Percentiles rank a stretch among this genome's conserved stretches.
Evolutionary conservation across 35 echinoderm and acorn worm species (phyloP).

Genomic region (Ptychodera flava): DNA sequence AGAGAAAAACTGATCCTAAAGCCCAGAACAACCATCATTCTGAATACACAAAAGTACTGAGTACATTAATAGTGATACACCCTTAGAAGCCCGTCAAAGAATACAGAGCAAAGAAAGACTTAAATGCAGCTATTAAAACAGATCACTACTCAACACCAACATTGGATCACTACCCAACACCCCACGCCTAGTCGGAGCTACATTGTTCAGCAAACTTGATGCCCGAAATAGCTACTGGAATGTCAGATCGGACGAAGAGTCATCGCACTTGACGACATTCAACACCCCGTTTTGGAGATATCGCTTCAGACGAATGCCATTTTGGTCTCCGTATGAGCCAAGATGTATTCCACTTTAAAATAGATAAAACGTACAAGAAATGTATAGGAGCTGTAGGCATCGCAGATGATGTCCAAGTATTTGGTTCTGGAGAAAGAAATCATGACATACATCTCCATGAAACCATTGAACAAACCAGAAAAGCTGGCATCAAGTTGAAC

Average conservation of each 20-base stretch:
- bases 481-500: slow-evolving; percentile 41
- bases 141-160: no score
- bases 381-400: slow-evolving; percentile 58
- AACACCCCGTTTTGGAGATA: slow-evolving; percentile 41
- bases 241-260: neutral
- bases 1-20: no score
- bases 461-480: slow-evolving; percentile 24
- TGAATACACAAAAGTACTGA: no score
- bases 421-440: slow-evolving; percentile 4
- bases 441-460: slow-evolving; percentile 34
- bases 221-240: slow-evolving; percentile 18
- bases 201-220: slow-evolving; percentile 16
- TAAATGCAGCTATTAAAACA: slow-evolving; percentile 31
- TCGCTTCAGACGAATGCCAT: slow-evolving; percentile 4
- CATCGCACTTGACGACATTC: slow-evolving; percentile 18
- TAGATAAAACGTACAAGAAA: slow-evolving; percentile 24
- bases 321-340: slow-evolving; percentile 44
- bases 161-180: slow-evolving; percentile 11
- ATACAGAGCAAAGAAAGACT: slow-evolving; percentile 13
- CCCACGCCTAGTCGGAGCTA: neutral
- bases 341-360: slow-evolving; percentile 55
- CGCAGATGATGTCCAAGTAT: slow-evolving; percentile 43
- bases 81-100: neutral
- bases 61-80: neutral
- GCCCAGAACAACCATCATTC: no score